Percentiles rank a stretch among this genome's conserved stretches.
Conservation (phyloP, 2,888 invertebrate genomes). For the Crossocerus cetratus region DNA sequence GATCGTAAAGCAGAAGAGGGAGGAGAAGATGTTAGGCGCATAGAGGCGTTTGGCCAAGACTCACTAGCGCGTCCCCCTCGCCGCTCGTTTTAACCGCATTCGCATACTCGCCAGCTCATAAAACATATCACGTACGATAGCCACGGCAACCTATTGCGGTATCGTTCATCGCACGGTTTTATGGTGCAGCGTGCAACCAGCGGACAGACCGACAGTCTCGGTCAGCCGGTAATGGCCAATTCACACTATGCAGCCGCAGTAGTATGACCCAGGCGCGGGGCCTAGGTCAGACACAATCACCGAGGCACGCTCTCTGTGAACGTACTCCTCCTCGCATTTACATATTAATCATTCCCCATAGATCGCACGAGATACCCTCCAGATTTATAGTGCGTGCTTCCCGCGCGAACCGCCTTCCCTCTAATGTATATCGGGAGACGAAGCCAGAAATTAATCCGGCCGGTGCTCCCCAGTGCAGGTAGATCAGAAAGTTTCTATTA, state of each 20-base stretch:
- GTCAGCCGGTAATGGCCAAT: neutral
- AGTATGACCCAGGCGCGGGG: too few relatives aligned
- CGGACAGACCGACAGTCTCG: neutral
- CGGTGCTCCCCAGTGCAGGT: too few relatives aligned
- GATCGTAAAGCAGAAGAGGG: constrained; percentile 31
- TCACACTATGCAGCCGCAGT: neutral
- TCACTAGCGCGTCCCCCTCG: constrained; percentile 4
- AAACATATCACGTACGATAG: constrained; percentile 59
- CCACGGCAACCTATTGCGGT: constrained; percentile 52
- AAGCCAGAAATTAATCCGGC: neutral
- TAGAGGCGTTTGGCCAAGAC: constrained; percentile 4
- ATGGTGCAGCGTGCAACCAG: constrained; percentile 54
- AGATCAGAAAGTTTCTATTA: neutral
- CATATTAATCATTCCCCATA: too few relatives aligned
- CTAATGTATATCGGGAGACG: neutral
- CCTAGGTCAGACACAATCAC: too few relatives aligned
- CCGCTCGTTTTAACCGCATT: constrained; percentile 46
- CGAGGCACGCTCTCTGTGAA: too few relatives aligned
- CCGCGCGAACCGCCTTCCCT: neutral
- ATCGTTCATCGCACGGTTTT: constrained; percentile 68
- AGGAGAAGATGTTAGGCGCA: neutral
- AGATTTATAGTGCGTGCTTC: neutral
- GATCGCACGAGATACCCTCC: too few relatives aligned
- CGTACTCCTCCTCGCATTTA: too few relatives aligned
- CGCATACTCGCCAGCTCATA: constrained; percentile 57